Evolutionary conservation across 2,888 invertebrate species (phyloP).

Genomic region (Argyra leucocephala): DNA sequence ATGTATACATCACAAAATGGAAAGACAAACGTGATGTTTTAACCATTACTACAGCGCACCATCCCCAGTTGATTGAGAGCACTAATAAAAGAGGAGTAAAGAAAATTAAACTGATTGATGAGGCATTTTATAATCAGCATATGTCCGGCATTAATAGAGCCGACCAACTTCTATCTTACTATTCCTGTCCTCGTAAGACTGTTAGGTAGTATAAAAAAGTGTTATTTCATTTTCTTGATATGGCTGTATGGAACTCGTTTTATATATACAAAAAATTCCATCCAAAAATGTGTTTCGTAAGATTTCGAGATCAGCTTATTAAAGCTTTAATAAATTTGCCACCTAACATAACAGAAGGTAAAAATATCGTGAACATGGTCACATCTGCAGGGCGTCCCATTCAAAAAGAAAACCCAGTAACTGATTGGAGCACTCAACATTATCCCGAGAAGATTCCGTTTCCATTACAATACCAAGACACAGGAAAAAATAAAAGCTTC

Average conservation of each 20-base stretch:
- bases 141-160: slow-evolving; percentile 19
- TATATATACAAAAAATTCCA: slow-evolving; percentile 8
- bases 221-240: slow-evolving; percentile 20
- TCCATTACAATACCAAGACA: too few species aligned
- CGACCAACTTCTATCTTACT: slow-evolving; percentile 19
- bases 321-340: background rate
- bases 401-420: too few species aligned
- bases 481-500: too few species aligned
- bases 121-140: slow-evolving; percentile 16
- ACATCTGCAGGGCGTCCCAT: background rate
- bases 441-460: too few species aligned
- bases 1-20: too few species aligned
- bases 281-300: background rate
- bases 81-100: slow-evolving; percentile 9
- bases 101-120: slow-evolving; percentile 17
- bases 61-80: background rate
- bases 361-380: background rate
- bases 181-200: slow-evolving; percentile 21
- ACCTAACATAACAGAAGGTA: background rate
- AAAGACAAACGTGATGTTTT: slow-evolving; percentile 20
- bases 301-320: background rate
- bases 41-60: slow-evolving; percentile 13
- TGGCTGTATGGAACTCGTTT: slow-evolving; percentile 13
- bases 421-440: too few species aligned
- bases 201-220: slow-evolving; percentile 22